Evolutionary conservation across 2,888 invertebrate species (phyloP).

Genomic region (Slavum lentiscoides): DNA sequence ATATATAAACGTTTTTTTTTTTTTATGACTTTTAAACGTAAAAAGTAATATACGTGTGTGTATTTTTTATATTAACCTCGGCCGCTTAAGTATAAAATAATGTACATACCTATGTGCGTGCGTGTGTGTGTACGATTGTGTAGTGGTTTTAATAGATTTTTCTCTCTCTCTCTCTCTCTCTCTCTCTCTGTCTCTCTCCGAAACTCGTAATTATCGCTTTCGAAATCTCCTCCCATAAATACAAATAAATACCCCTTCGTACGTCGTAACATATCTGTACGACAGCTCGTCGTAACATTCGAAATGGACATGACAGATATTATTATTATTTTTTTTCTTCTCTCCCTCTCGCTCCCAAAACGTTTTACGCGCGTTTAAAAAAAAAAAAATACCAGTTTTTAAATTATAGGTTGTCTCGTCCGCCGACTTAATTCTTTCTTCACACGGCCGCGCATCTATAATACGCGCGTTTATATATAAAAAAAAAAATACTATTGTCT

Average conservation of each 20-base stretch:
- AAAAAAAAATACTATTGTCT: not conserved
- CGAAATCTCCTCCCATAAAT: slow-evolving; percentile 50
- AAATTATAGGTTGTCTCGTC: slow-evolving; percentile 48
- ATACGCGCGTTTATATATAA: slow-evolving; percentile 5
- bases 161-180: slow-evolving; percentile 8
- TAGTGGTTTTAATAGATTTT: slow-evolving; percentile 48
- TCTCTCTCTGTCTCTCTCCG: not conserved
- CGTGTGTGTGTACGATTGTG: slow-evolving; percentile 1
- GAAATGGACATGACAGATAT: slow-evolving; percentile 49
- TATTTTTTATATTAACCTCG: not conserved
- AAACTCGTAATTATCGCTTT: slow-evolving; percentile 52
- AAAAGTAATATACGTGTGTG: not conserved
- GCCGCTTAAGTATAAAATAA: slow-evolving; percentile 21
- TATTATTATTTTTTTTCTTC: slow-evolving; percentile 19
- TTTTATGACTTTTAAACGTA: not conserved
- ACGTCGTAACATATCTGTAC: not conserved
- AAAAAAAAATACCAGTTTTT: slow-evolving; percentile 37
- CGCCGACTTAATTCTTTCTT: slow-evolving; percentile 47
- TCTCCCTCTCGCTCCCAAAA: slow-evolving; percentile 13
- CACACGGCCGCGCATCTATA: slow-evolving; percentile 4
- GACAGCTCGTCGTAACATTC: slow-evolving; percentile 48
- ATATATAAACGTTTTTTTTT: too few species aligned
- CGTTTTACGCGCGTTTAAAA: slow-evolving; percentile 49
- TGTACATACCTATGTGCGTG: not conserved
- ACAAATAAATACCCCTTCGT: slow-evolving; percentile 47